Conservation (phyloP, 1,140 invertebrate genomes). For the Apis dorsata region DNA sequence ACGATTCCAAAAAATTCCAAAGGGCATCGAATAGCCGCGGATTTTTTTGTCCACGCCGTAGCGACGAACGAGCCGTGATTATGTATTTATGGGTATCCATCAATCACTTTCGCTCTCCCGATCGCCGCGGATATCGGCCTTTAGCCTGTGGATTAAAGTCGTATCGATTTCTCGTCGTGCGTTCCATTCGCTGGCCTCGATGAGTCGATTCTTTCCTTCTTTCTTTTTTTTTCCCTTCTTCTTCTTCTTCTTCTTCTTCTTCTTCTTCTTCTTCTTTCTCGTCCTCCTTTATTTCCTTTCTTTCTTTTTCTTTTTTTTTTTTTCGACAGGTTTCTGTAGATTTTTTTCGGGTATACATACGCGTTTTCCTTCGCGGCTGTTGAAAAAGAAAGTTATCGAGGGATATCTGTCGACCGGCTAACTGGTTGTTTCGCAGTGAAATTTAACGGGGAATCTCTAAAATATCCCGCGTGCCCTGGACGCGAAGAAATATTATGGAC, state of each 20-base stretch:
- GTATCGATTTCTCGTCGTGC: constrained; percentile 64
- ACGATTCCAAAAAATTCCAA: constrained; percentile 58
- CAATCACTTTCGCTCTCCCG: constrained; percentile 67
- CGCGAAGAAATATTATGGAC: background rate
- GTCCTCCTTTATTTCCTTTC: background rate
- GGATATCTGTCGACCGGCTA: background rate
- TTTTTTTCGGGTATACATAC: background rate
- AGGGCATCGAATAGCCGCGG: constrained; percentile 20
- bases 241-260: too few species aligned
- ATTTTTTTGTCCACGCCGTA: constrained; percentile 59
- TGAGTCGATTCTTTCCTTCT: constrained; percentile 32
- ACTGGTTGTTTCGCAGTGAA: background rate
- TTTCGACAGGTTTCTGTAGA: constrained; percentile 7
- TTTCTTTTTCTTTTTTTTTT: constrained; percentile 30
- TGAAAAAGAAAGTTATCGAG: constrained; percentile 19
- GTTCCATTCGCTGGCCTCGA: constrained; percentile 44
- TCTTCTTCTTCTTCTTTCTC: too few species aligned
- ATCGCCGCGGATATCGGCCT: constrained; percentile 63
- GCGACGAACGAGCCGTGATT: constrained; percentile 57
- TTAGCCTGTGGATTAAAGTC: constrained; percentile 64
- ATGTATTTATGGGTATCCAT: constrained; percentile 66
- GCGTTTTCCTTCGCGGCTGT: background rate
- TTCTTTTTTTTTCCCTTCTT: background rate
- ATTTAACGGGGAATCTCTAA: background rate
- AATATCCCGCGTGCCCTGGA: background rate